Evolutionary conservation across 2,888 invertebrate species (phyloP).

Genomic region (Podotricha telesiphe): DNA sequence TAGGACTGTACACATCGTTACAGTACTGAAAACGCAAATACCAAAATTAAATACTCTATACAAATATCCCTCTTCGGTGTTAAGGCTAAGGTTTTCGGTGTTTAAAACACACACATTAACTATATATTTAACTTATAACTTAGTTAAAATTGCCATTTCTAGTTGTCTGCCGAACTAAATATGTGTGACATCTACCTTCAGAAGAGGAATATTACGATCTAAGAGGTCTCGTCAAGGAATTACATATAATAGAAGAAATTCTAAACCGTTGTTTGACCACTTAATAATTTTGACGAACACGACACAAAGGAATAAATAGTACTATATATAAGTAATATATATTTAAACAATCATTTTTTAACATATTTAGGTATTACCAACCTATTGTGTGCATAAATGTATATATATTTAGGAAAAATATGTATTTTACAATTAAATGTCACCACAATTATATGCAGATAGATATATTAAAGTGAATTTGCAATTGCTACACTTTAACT

Average conservation of each 20-base stretch:
- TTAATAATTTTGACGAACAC: constrained; percentile 17
- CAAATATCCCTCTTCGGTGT: not conserved
- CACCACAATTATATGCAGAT: not conserved
- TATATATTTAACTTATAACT: not conserved
- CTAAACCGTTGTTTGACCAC: not conserved
- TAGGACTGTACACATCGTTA: constrained; percentile 23
- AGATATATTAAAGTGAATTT: not conserved
- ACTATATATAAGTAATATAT: too few relatives aligned
- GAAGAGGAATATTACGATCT: constrained; percentile 13
- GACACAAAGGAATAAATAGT: not conserved
- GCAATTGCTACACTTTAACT: not conserved
- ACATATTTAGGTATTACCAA: too few relatives aligned
- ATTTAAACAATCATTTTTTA: too few relatives aligned
- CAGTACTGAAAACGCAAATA: constrained; percentile 19
- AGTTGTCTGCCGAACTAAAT: not conserved
- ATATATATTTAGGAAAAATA: not conserved
- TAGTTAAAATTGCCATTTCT: constrained; percentile 5
- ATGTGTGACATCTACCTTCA: constrained; percentile 3
- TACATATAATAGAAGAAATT: not conserved
- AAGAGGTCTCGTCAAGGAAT: constrained; percentile 8
- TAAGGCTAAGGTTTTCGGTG: constrained; percentile 10
- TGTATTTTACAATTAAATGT: not conserved
- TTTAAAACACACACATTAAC: not conserved
- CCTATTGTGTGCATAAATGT: too few relatives aligned
- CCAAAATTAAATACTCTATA: constrained; percentile 5